phyloP scores from a whole-genome alignment of 2,888 invertebrate genomes.

The Linnaemya vulpina region DNA sequence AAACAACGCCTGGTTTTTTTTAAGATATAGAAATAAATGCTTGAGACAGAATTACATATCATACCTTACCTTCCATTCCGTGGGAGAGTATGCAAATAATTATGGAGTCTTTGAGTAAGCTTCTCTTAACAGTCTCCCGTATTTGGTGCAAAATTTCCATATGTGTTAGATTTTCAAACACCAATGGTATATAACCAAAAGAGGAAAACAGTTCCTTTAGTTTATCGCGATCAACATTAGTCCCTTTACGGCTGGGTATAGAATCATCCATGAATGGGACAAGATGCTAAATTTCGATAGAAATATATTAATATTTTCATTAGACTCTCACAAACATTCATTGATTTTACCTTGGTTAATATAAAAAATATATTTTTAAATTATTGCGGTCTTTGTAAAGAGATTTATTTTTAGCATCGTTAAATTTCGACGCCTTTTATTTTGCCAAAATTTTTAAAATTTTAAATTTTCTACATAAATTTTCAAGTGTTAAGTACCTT shows the following conservation, averaged over 20 bases:
- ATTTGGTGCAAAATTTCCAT: conserved; percentile 76
- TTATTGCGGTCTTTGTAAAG: no score
- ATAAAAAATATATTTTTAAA: no score
- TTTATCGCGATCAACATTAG: conserved; percentile 77
- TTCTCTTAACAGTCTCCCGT: conserved; percentile 76
- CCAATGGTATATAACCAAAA: conserved; percentile 78
- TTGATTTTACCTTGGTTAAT: no score
- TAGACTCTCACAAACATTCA: no score
- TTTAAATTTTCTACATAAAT: no score
- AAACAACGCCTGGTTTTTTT: conserved; percentile 82
- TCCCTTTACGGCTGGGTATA: conserved; percentile 76
- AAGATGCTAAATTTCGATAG: conserved; percentile 72
- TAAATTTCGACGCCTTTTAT: no score
- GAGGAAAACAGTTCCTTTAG: conserved; percentile 76
- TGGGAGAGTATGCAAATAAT: conserved; percentile 81
- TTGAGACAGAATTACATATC: neutral
- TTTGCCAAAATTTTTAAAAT: no score
- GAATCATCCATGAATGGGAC: conserved; percentile 72
- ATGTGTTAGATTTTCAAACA: conserved; percentile 77
- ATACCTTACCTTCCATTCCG: conserved; percentile 78
- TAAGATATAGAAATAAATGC: neutral
- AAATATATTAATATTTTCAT: neutral
- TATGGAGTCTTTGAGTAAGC: conserved; percentile 78
- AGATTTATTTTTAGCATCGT: no score
- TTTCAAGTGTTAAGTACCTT: conserved; percentile 72